Base-by-base conservation (phyloP, 2,113 vertebrate genomes). In the Osmerus mordax region DNA sequence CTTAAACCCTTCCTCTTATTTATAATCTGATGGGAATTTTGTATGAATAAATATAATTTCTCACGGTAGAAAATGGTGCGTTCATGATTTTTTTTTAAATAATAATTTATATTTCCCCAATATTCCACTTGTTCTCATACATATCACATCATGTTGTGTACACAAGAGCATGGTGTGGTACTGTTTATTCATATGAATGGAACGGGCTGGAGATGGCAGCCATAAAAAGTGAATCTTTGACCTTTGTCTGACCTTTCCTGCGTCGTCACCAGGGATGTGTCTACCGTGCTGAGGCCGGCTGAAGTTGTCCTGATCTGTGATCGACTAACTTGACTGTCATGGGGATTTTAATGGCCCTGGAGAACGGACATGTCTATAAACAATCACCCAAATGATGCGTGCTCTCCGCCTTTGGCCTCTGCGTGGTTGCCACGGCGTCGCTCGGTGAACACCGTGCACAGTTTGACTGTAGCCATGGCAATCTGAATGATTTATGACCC, bases 401-500 rank as follows among this genome's bases (percentile, higher is more conserved):
- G 1, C 63, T 11, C 4, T 36, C 51, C 1, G 23, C 23, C 28
- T 14, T 18, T n/a, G 55, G 28, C 21, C 4, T 64, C 6, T 7
- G 2, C 36, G 18, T 7, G 7, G 16, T 65, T 9, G 32, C 18
- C 16, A 16, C 14, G 9, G 32, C 29, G 13, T 80, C 68, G 12
- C 71, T 76, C 25, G 0, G 78, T 84, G 85, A 88, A 80, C 83
- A 83, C 84, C 61, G 78, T 84, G 78, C 86, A 87, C 82, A 89
- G 82, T 90, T 91, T 82, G 83, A 87, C 83, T 88, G 73, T 77
- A 69, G n/a, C 78, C 81, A 82, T 51, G 59, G 85, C 87, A 84
- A 90, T 86, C 84, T 87, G 77, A 86, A 90, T 89, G 90, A 91
- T 92, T 92, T 86, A 91, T 89, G 76, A 79, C 4, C 23, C 55